phyloP scores from a whole-genome alignment of 2,113 vertebrate species.

The Chaetops frenatus region DNA sequence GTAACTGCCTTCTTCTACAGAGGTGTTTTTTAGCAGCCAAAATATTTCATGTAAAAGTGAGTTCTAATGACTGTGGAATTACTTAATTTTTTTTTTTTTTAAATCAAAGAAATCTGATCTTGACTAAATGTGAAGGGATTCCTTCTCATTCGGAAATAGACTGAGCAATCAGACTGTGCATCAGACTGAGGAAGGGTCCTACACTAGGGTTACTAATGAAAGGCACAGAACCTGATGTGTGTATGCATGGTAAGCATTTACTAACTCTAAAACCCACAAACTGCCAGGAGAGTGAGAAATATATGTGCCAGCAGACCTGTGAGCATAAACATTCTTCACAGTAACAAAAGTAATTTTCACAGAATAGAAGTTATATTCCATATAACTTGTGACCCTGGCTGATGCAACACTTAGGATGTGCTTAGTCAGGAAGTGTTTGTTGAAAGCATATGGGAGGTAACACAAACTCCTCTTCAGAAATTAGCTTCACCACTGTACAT shows the following conservation, averaged over 20 bases:
- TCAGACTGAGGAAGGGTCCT: neutral
- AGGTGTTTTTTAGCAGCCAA: neutral
- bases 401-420: neutral
- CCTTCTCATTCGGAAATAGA: neutral
- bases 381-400: neutral
- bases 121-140: neutral
- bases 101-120: neutral
- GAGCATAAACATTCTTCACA: neutral
- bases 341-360: neutral
- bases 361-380: neutral
- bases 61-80: neutral
- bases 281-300: neutral
- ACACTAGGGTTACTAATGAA: neutral
- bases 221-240: neutral
- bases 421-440: neutral
- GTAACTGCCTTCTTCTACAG: neutral
- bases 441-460: neutral
- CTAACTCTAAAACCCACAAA: neutral
- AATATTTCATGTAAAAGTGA: neutral
- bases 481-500: neutral
- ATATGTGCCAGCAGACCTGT: neutral
- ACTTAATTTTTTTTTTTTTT: neutral
- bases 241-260: neutral
- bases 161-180: neutral
- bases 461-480: neutral